Evolutionary conservation across 37 sponge, comb jelly and placozoan species (phyloP).

Genomic region (Geodia barretti): DNA sequence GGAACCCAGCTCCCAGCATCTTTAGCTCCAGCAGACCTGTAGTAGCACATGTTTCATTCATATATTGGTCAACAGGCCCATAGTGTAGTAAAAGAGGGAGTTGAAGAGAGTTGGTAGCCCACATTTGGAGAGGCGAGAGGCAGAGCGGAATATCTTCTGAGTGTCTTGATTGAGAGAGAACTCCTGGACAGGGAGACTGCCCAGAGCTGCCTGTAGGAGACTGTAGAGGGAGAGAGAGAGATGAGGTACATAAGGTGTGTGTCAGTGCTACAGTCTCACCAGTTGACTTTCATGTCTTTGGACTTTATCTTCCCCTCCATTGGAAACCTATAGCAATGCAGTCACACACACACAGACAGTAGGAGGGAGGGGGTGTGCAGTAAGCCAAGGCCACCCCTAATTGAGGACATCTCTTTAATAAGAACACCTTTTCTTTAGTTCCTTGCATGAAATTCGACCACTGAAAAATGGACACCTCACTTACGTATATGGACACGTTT

Average conservation of each 20-base stretch:
- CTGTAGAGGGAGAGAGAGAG: conserved; percentile 19
- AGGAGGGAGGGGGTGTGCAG: no score
- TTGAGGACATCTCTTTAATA: no score
- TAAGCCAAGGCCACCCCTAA: no score
- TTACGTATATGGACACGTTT: not conserved
- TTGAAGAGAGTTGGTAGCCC: not conserved
- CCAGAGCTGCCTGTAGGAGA: conserved; percentile 94
- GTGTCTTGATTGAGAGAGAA: conserved; percentile 92
- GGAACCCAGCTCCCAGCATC: conserved; percentile 36
- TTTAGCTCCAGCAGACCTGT: conserved; percentile 81
- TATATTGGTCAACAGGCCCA: no score
- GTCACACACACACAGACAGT: no score
- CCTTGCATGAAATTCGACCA: no score
- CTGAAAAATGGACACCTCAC: no score
- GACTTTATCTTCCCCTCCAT: conserved; percentile 91
- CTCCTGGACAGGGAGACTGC: conserved; percentile 88
- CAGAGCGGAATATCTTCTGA: conserved; percentile 89
- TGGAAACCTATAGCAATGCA: conserved; percentile 67
- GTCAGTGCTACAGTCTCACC: conserved; percentile 41
- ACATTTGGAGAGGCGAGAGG: conserved; percentile 77
- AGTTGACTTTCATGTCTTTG: conserved; percentile 96
- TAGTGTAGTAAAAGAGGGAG: not conserved
- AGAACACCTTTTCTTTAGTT: no score
- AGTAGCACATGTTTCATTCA: not conserved
- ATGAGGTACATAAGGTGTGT: not conserved